Conservation (phyloP, 1,140 invertebrate species). For the Drosophila prosaltans region DNA sequence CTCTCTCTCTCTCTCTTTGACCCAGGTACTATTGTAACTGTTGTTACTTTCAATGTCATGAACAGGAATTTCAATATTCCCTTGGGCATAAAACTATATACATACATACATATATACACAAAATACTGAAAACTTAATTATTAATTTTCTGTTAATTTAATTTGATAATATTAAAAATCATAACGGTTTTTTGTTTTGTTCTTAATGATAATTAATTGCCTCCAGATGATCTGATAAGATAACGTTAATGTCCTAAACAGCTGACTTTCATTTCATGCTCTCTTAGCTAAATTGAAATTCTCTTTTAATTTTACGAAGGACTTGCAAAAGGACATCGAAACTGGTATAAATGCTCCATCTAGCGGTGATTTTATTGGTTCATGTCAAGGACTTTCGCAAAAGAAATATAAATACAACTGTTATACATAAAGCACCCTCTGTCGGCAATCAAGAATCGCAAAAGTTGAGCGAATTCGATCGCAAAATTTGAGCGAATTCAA, state of each 20-base stretch:
- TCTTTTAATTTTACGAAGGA: not conserved
- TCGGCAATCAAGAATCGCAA: no score
- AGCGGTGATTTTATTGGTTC: not conserved
- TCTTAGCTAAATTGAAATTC: not conserved
- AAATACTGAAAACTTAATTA: no score
- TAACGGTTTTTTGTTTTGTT: no score
- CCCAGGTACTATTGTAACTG: not conserved
- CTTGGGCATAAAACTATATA: no score
- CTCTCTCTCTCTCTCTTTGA: not conserved
- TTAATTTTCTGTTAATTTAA: no score
- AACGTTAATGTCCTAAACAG: not conserved
- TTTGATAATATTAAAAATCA: no score
- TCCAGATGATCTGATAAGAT: not conserved
- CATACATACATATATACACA: no score
- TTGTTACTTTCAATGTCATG: not conserved
- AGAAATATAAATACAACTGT: no score
- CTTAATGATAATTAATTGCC: not conserved
- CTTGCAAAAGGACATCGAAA: not conserved
- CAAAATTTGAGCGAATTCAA: no score
- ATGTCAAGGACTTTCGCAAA: not conserved
- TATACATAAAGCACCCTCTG: no score
- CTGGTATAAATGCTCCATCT: slow-evolving; percentile 10
- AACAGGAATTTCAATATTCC: not conserved
- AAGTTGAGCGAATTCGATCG: no score
- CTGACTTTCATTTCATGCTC: not conserved